phyloP scores from a whole-genome alignment of 2,113 vertebrate genomes.

The Mus spicilegus region DNA sequence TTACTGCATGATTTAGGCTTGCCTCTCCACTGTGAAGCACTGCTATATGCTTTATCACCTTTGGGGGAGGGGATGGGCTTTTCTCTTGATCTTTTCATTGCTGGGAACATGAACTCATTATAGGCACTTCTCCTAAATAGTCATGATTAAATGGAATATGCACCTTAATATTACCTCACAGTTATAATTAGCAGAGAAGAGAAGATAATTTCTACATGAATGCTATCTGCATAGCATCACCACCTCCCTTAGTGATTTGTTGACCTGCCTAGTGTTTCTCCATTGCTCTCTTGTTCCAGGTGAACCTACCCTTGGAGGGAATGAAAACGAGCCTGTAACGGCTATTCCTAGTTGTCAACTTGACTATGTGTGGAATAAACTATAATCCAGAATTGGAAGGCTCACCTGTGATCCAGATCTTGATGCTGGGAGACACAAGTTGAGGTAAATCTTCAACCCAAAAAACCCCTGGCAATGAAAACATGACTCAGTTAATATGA shows the following conservation, averaged over 20 bases:
- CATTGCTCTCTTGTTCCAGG: not conserved
- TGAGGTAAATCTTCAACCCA: too few relatives aligned
- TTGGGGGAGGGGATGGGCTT: not conserved
- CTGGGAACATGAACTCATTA: not conserved
- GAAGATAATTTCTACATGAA: not conserved
- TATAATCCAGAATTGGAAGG: too few relatives aligned
- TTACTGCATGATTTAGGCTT: not conserved
- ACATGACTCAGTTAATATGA: too few relatives aligned
- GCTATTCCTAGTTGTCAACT: too few relatives aligned
- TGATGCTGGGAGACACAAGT: too few relatives aligned
- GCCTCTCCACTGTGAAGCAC: not conserved
- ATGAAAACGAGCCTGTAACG: too few relatives aligned
- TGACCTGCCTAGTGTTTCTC: not conserved
- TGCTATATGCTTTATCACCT: conserved; percentile 17
- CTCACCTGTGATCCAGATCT: too few relatives aligned
- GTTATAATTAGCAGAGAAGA: not conserved
- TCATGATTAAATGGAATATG: not conserved
- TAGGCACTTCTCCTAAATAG: not conserved
- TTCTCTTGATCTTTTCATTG: conserved; percentile 4
- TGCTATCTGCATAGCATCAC: not conserved
- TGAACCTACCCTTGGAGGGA: not conserved
- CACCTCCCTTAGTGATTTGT: not conserved
- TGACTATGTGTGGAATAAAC: too few relatives aligned
- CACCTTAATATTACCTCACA: conserved; percentile 10
- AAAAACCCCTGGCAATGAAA: too few relatives aligned